Conservation (phyloP, 1,140 invertebrate species). For the Leptopilina clavipes region DNA sequence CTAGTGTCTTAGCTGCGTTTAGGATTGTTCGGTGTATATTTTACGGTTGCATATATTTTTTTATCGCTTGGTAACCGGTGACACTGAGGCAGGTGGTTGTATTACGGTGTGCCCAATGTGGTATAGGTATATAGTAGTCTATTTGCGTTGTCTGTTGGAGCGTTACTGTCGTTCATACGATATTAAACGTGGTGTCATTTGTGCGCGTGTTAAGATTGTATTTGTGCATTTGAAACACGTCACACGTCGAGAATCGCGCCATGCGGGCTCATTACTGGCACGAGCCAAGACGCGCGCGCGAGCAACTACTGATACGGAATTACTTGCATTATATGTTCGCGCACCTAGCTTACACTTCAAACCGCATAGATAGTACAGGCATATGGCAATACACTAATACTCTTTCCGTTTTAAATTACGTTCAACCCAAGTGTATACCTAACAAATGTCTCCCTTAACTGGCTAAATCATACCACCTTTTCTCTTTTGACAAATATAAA, state of each 20-base stretch:
- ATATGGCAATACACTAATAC: background rate
- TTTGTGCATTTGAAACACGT: constrained; percentile 73
- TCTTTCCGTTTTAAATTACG: constrained; percentile 1
- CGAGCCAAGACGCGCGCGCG: constrained; percentile 69
- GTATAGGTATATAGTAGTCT: too few relatives aligned
- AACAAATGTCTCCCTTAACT: background rate
- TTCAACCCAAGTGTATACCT: constrained; percentile 7
- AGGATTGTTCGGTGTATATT: constrained; percentile 15
- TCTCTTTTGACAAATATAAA: too few relatives aligned
- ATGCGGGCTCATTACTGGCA: constrained; percentile 74
- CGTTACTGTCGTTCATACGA: constrained; percentile 37
- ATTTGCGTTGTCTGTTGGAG: constrained; percentile 60
- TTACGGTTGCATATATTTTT: constrained; percentile 39
- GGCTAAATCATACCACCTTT: too few relatives aligned
- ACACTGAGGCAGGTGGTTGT: constrained; percentile 65
- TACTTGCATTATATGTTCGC: constrained; percentile 24
- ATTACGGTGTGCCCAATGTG: constrained; percentile 55
- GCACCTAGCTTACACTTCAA: constrained; percentile 6
- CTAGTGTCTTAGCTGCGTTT: background rate
- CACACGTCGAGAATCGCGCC: constrained; percentile 65
- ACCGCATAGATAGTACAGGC: constrained; percentile 7
- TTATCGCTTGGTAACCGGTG: constrained; percentile 51
- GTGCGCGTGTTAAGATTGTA: constrained; percentile 55
- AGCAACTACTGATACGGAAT: constrained; percentile 54
- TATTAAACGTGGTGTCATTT: constrained; percentile 21